Conservation (phyloP, 2,888 invertebrate genomes). For the Dexiosoma caninum region DNA sequence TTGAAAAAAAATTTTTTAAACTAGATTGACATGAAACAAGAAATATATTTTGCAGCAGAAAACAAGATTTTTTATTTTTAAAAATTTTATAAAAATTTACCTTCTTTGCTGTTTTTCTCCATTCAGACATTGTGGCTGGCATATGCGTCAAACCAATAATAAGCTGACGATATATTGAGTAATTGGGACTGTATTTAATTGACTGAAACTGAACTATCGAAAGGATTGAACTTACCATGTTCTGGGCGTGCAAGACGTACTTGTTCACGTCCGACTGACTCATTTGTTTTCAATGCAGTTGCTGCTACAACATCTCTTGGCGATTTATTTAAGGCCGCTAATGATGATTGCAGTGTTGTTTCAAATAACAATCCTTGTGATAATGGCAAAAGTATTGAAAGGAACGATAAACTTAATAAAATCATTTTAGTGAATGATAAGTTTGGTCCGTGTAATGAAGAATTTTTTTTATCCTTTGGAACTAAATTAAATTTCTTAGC, state of each 20-base stretch:
- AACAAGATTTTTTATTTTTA: no score
- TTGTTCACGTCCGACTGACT: conserved; percentile 22
- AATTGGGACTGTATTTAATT: no score
- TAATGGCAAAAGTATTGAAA: conserved; percentile 67
- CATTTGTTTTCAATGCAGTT: background rate
- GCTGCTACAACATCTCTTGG: conserved; percentile 39
- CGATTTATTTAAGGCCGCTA: conserved; percentile 31
- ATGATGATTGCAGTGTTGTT: conserved; percentile 59
- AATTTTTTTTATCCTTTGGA: conserved; percentile 13
- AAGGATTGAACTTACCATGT: conserved; percentile 67
- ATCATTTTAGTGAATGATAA: conserved; percentile 23
- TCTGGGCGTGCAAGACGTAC: conserved; percentile 66
- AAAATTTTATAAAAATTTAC: no score
- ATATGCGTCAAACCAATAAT: no score
- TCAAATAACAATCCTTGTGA: conserved; percentile 64
- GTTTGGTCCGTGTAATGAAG: conserved; percentile 23
- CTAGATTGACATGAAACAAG: no score
- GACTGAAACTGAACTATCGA: no score
- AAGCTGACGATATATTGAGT: no score
- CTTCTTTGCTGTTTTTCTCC: no score
- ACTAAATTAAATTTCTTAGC: conserved; percentile 40
- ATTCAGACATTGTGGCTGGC: no score
- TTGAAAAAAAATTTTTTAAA: no score
- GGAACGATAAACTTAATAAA: conserved; percentile 65
- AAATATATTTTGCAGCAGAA: no score